These are phyloP conservation scores for Phalera bucephala DNA, from an alignment of 2,888 invertebrate genomes.

Conservation along the genomic window DNA sequence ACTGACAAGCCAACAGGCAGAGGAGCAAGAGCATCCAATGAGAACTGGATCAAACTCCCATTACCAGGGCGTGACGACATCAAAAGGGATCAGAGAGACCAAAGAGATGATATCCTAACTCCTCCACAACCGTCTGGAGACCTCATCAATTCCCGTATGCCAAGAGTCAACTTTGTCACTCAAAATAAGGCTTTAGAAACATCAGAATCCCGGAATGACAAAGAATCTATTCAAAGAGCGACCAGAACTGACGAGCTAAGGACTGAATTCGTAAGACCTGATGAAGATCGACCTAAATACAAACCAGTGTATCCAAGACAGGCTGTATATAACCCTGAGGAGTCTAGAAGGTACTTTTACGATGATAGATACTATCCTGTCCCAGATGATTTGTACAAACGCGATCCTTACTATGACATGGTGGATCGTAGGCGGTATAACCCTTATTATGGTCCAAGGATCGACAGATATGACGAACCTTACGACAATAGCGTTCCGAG, in stretches of 20 bases:
- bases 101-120: slow-evolving; percentile 69
- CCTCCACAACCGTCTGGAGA: slow-evolving; percentile 81
- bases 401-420: slow-evolving; percentile 68
- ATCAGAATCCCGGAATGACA: slow-evolving; percentile 76
- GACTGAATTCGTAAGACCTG: slow-evolving; percentile 74
- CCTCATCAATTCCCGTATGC: slow-evolving; percentile 82
- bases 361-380: slow-evolving; percentile 63
- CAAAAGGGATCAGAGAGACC: slow-evolving; percentile 31
- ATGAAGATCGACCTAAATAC: slow-evolving; percentile 54
- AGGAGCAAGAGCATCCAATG: slow-evolving; percentile 83
- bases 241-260: slow-evolving; percentile 67
- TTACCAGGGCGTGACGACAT: slow-evolving; percentile 66
- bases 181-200: slow-evolving; percentile 81
- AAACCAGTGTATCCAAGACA: slow-evolving; percentile 75
- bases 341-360: slow-evolving; percentile 65
- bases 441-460: slow-evolving; percentile 54
- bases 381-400: slow-evolving; percentile 65
- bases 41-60: slow-evolving; percentile 85
- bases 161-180: slow-evolving; percentile 86
- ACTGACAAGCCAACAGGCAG: slow-evolving; percentile 82
- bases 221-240: slow-evolving; percentile 70
- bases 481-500: slow-evolving; percentile 67
- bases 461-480: slow-evolving; percentile 69
- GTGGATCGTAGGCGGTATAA: slow-evolving; percentile 61
- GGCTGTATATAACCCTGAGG: slow-evolving; percentile 75